These are phyloP conservation scores for Tetramorium simillimum DNA, from an alignment of 1,140 invertebrate genomes.

Conservation along the genomic window DNA sequence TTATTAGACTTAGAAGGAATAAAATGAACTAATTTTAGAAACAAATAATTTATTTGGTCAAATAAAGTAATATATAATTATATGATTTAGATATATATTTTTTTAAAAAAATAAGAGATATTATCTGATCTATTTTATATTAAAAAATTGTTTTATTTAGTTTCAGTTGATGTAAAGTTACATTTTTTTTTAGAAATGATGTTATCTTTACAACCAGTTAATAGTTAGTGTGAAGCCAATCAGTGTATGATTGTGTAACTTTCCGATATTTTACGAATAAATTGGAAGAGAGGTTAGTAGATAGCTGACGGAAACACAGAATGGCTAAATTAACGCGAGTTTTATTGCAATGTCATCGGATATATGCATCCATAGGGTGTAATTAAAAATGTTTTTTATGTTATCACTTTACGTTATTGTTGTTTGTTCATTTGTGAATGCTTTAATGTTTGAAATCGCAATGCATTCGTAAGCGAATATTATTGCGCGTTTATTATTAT, in stretches of 20 bases:
- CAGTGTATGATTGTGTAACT: not conserved
- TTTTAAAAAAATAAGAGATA: not conserved
- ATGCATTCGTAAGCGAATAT: not conserved
- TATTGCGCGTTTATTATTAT: not conserved
- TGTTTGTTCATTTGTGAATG: not conserved
- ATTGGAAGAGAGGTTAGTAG: not conserved
- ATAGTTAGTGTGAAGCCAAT: not conserved
- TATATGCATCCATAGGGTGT: not conserved
- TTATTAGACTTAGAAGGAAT: not conserved
- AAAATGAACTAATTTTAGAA: not conserved
- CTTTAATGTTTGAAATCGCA: not conserved
- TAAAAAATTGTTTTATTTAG: not conserved
- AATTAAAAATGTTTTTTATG: not conserved
- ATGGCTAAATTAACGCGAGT: not conserved
- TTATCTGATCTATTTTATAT: not conserved
- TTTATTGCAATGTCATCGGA: not conserved
- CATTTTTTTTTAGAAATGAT: not conserved
- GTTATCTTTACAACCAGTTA: slow-evolving; percentile 5
- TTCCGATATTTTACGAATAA: slow-evolving; percentile 21
- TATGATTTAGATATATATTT: not conserved
- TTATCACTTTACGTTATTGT: not conserved
- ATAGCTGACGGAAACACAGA: not conserved
- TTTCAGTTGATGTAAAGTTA: not conserved
- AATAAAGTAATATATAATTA: slow-evolving; percentile 21
- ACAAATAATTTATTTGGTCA: not conserved